Evolutionary conservation across 2,797 vertebrate species (phyloP).

Genomic region (Microctenopoma stevenorrisi): DNA sequence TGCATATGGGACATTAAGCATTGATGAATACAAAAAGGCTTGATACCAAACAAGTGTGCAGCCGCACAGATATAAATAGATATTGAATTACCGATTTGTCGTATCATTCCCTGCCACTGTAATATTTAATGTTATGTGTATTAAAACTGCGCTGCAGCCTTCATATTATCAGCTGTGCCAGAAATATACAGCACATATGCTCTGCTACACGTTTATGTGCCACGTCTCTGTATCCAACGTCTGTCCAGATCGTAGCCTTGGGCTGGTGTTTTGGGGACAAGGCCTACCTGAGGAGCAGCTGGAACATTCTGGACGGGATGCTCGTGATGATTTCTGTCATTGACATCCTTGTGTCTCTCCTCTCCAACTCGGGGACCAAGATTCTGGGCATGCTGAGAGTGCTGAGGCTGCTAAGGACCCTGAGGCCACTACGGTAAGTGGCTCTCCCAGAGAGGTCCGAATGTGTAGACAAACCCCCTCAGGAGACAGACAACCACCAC

Average conservation of each 20-base stretch:
- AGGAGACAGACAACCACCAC: not conserved
- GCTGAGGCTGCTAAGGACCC: constrained; percentile 91
- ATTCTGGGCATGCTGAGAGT: constrained; percentile 97
- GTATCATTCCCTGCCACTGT: not conserved
- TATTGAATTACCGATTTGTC: not conserved
- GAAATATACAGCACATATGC: not conserved
- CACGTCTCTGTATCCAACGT: not conserved
- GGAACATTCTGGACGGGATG: constrained; percentile 96
- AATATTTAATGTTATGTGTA: not conserved
- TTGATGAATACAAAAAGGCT: constrained; percentile 15
- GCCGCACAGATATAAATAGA: not conserved
- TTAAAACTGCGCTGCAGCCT: not conserved
- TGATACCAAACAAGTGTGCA: constrained; percentile 21
- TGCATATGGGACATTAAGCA: constrained; percentile 12
- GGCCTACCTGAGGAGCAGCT: constrained; percentile 95
- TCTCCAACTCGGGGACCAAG: constrained; percentile 94
- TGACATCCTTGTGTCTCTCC: constrained; percentile 95
- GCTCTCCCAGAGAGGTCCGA: not conserved
- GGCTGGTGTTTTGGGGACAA: constrained; percentile 94
- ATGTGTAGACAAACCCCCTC: not conserved
- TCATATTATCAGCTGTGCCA: not conserved
- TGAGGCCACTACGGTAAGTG: constrained; percentile 91
- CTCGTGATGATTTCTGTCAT: constrained; percentile 96
- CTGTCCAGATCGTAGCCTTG: constrained; percentile 90
- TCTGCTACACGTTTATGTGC: not conserved